Evolutionary conservation across 2,888 invertebrate genomes (phyloP), one percentile per base, ranked within the genome.

Genomic region (Drosophila pegasa): DNA sequence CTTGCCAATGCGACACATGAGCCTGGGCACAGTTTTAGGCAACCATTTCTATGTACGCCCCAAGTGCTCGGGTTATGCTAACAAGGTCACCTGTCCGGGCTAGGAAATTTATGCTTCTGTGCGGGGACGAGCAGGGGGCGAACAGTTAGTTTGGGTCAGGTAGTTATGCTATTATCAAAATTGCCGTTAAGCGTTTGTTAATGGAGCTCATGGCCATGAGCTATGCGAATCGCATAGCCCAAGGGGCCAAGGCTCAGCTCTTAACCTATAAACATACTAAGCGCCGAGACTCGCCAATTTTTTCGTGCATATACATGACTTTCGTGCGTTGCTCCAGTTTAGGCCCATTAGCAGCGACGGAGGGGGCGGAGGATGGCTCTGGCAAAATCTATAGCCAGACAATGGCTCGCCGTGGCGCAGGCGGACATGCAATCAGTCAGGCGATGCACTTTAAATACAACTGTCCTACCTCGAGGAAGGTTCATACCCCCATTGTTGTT

Each of bases 261-360:
- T 86, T 83, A 86, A 83, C 83, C 83, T 86, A 83, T 77, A 83
- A 83, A 83, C 83, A 83, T 86, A 88, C 83, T 76, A 52, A 85
- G 33, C 59, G 51, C 59, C 48, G 27, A 67, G 41, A 38, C 35
- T 16, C 54, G 25, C 38, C 54, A 54, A 54, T 54, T 54, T 27
- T 55, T 55, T 43, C 74, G 78, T 75, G 66, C 84, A 77, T 87
- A 67, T 68, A 87, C 85, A 87, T 87, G 87, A 86, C 80, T 88
- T 88, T 84, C 88, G 83, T 84, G 83, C 83, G 83, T 84, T 84
- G 83, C 87, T 88, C 83, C 80, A 84, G 87, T 84, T 84, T 87
- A 78, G 81, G 78, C 81, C 71, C 65, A 70, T 78, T 75, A 78
- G 76, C 57, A 35, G 14, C 22, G 6, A 29, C 3, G 8, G 45